Conservation (phyloP, 2,888 invertebrate genomes). For the Alcis repandata region DNA sequence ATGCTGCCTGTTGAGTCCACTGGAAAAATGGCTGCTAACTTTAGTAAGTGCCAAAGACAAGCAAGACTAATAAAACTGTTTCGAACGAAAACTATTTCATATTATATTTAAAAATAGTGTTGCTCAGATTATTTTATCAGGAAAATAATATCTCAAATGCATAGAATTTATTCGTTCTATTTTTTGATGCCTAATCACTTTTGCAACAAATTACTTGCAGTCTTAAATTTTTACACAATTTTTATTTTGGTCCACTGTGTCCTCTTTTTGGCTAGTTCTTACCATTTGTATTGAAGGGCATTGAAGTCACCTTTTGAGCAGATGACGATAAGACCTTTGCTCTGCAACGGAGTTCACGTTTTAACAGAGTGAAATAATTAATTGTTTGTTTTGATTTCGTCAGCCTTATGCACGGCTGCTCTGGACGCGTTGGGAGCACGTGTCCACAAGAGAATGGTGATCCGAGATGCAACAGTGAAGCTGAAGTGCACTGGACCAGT, state of each 20-base stretch:
- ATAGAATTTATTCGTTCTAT: background rate
- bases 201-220: too few relatives aligned
- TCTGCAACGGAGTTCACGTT: background rate
- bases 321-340: conserved; percentile 11
- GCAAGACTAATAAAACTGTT: background rate
- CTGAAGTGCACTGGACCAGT: conserved; percentile 76
- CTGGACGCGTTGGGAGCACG: conserved; percentile 75
- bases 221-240: too few relatives aligned
- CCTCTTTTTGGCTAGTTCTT: background rate
- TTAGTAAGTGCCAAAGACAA: conserved; percentile 77
- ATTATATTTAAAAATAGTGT: background rate
- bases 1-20: conserved; percentile 86
- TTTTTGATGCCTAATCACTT: too few relatives aligned
- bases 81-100: background rate
- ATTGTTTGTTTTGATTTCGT: conserved; percentile 4
- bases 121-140: background rate
- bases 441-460: conserved; percentile 77
- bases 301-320: background rate
- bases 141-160: background rate
- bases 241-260: background rate
- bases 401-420: conserved; percentile 74
- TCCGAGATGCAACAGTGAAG: conserved; percentile 81
- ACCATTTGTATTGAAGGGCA: background rate
- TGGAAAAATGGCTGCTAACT: conserved; percentile 86
- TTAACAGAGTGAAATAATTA: conserved; percentile 1